phyloP scores from a whole-genome alignment of 2,888 invertebrate genomes.

The Lypha dubia region DNA sequence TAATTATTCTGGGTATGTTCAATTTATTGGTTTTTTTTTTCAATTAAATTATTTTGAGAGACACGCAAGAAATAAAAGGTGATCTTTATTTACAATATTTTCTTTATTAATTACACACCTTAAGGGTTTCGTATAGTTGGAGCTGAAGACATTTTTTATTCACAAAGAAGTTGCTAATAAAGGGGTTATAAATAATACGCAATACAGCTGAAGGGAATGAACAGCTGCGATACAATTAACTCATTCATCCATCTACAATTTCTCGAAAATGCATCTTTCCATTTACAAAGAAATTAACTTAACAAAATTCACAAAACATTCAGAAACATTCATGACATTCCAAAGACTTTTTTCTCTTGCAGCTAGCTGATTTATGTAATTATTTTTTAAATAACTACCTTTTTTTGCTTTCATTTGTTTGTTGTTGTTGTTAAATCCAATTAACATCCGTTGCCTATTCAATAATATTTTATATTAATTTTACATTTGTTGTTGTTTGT shows the following conservation, averaged over 20 bases:
- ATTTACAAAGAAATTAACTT: neutral
- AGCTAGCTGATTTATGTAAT: neutral
- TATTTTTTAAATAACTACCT: conserved; percentile 12
- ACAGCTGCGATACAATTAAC: conserved; percentile 17
- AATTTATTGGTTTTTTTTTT: too few species aligned
- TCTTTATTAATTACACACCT: too few species aligned
- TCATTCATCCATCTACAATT: conserved; percentile 5
- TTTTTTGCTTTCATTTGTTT: conserved; percentile 12
- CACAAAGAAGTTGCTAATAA: too few species aligned
- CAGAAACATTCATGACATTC: neutral
- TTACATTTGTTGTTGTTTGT: conserved; percentile 9
- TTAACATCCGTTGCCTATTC: conserved; percentile 67
- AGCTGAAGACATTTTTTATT: too few species aligned
- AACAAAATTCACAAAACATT: neutral
- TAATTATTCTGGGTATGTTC: too few species aligned
- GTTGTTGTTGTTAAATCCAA: conserved; percentile 45
- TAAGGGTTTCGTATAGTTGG: too few species aligned
- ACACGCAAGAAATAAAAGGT: too few species aligned
- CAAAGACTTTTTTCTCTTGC: neutral
- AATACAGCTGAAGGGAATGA: conserved; percentile 27
- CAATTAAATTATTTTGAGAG: too few species aligned
- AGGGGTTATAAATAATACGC: neutral
- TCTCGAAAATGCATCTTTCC: neutral
- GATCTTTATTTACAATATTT: too few species aligned
- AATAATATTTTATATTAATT: conserved; percentile 33